Base-by-base conservation (phyloP, 37 sponge, comb jelly and placozoan genomes). In the Petrosia ficiformis region DNA sequence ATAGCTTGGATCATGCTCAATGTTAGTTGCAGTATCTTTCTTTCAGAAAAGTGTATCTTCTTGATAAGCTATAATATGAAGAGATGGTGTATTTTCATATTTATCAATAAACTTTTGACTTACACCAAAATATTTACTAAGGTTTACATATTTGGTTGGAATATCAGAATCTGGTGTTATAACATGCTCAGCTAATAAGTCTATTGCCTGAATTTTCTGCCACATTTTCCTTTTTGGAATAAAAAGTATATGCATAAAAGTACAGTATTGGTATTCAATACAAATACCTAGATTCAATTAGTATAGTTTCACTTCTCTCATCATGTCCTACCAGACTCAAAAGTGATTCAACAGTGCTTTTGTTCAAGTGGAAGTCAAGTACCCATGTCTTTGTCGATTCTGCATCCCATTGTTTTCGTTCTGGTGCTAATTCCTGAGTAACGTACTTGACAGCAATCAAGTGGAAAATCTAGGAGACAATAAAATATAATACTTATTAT, bases 271-370 rank as follows among this genome's bases (percentile, higher is more conserved):
- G n/a, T n/a, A n/a, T n/a, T n/a, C n/a, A n/a, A n/a, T n/a, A 48
- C 8, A 19, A 48, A 8, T 48, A 48, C 54, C 54, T 48, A 19
- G 14, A 19, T 19, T 48, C 54, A 48, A 48, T 8, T 19, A 48
- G 54, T 48, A 48, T 8, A 8, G 8, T 48, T 8, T 48, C 14
- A 14, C 54, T 48, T 8, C 8, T 11, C 6, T 61, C 63, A 26
- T n/a, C 63, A 61, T 61, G 28, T 61, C 28, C 28, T 61, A n/a
- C 26, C 6, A n/a, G 5, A 61, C 28, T n/a, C 26, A 61, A 61
- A 11, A 61, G 6, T 11, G 63, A n/a, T n/a, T 61, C 28, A 61
- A 61, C 63, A n/a, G 63, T 22, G n/a, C 28, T 61, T 61, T 61
- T 61, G 63, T 29, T 26, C 5, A n/a, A 61, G 26, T 61, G 63